phyloP scores from a whole-genome alignment of 2,888 invertebrate species.

The Ichneumoninae sp. region DNA sequence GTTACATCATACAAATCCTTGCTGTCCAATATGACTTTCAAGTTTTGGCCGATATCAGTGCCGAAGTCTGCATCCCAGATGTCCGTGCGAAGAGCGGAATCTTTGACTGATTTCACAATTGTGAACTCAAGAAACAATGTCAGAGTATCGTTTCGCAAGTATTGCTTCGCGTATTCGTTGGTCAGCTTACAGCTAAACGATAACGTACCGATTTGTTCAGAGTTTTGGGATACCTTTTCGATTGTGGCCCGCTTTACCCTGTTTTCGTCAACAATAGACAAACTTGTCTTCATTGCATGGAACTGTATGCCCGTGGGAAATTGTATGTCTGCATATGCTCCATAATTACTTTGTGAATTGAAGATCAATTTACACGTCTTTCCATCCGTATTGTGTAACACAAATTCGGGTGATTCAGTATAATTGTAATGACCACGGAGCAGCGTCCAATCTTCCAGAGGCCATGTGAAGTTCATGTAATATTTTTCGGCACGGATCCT shows the following conservation, averaged over 20 bases:
- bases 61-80: neutral
- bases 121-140: slow-evolving; percentile 11
- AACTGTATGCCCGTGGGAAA: neutral
- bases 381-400: neutral
- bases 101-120: neutral
- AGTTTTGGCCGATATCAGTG: neutral
- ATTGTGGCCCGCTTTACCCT: neutral
- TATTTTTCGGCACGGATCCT: neutral
- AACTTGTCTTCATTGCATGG: neutral
- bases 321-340: neutral
- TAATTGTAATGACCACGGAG: neutral
- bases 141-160: slow-evolving; percentile 4
- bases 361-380: neutral
- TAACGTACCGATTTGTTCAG: neutral
- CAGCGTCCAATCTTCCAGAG: slow-evolving; percentile 25
- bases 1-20: slow-evolving; percentile 2
- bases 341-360: neutral
- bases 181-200: neutral
- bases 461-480: slow-evolving; percentile 19
- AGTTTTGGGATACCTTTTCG: neutral
- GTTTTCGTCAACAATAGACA: neutral
- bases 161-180: neutral
- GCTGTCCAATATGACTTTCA: neutral
- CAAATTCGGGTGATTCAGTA: neutral
- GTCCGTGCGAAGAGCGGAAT: neutral